These are phyloP conservation scores for Neolamprologus falcicula DNA, from an alignment of 2,113 vertebrate species.

Conservation along the genomic window DNA sequence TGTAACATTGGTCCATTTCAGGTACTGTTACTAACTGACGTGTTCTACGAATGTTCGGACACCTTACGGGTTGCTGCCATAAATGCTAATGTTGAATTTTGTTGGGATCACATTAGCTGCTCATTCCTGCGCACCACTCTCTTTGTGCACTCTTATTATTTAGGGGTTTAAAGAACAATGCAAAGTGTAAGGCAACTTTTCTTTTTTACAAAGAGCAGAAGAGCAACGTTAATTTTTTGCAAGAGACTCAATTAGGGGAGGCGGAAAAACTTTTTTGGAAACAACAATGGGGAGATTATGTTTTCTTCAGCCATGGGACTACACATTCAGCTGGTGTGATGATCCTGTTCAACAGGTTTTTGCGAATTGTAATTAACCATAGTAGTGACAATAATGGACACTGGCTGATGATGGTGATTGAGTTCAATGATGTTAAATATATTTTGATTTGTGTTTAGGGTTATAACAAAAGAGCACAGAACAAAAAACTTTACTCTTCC, in stretches of 20 bases:
- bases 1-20: background rate
- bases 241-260: no score
- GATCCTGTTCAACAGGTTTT: background rate
- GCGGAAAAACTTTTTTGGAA: background rate
- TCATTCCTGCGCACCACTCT: background rate
- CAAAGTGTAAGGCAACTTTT: no score
- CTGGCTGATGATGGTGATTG: background rate
- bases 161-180: background rate
- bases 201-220: no score
- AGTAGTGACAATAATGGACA: background rate
- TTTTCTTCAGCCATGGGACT: background rate
- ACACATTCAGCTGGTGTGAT: background rate
- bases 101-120: background rate
- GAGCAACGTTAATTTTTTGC: background rate
- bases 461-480: background rate
- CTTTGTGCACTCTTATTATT: background rate
- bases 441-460: background rate
- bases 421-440: background rate
- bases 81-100: background rate
- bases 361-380: background rate
- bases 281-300: background rate
- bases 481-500: background rate
- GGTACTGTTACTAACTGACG: background rate
- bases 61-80: background rate
- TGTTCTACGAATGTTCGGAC: fast-evolving